Conservation (phyloP, 2,113 vertebrate genomes). For the Amphiprion ocellaris region DNA sequence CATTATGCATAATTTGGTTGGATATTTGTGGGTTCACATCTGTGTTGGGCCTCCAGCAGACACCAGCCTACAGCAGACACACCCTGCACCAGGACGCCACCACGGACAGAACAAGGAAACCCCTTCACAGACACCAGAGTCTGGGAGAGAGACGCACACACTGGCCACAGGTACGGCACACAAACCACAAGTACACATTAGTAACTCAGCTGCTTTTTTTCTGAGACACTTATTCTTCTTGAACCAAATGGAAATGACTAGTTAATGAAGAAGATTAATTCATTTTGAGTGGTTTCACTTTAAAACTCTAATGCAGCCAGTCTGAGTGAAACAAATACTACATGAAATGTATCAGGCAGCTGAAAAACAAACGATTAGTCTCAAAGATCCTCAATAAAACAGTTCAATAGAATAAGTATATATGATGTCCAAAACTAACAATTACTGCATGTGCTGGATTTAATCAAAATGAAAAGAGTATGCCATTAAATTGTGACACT, state of each 20-base stretch:
- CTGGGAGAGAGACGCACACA: conserved; percentile 59
- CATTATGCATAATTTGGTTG: background rate
- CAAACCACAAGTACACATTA: background rate
- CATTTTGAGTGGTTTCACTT: background rate
- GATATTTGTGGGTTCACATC: background rate
- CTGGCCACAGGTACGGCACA: conserved; percentile 49
- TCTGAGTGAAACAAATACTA: too few species aligned
- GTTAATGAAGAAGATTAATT: background rate
- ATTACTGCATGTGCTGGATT: too few species aligned
- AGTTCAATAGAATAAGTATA: too few species aligned
- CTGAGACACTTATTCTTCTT: background rate
- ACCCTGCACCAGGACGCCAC: conserved; percentile 81
- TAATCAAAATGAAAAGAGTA: too few species aligned
- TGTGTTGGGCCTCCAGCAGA: conserved; percentile 71
- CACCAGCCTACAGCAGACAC: conserved; percentile 87
- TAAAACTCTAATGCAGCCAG: background rate
- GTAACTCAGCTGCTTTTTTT: background rate
- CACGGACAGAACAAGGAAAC: conserved; percentile 73
- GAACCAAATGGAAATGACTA: background rate
- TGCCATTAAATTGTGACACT: too few species aligned
- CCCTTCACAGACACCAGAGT: conserved; percentile 81
- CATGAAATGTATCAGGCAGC: too few species aligned
- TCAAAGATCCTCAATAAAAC: too few species aligned
- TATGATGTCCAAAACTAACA: too few species aligned
- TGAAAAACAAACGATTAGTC: too few species aligned